phyloP scores from a whole-genome alignment of 2,888 invertebrate genomes.

The Cheilosia impressa region DNA sequence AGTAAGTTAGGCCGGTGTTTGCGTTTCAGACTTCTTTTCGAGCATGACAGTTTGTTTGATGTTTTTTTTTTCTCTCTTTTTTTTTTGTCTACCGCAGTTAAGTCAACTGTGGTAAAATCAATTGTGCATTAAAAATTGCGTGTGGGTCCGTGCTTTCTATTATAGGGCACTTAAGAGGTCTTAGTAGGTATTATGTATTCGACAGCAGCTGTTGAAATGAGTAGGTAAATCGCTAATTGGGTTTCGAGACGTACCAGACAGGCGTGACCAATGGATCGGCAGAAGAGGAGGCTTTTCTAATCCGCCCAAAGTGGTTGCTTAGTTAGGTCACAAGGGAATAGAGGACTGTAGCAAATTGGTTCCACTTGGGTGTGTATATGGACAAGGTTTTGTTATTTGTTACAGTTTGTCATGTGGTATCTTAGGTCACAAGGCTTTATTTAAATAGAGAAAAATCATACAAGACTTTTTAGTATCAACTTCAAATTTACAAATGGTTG shows the following conservation, averaged over 20 bases:
- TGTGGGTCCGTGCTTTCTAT: not conserved
- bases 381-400: not conserved
- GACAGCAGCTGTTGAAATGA: not conserved
- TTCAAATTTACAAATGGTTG: too few relatives aligned
- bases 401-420: not conserved
- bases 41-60: conserved; percentile 10
- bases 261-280: conserved; percentile 6
- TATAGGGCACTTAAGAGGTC: not conserved
- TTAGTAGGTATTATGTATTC: not conserved
- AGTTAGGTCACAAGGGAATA: conserved; percentile 24
- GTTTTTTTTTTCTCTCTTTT: not conserved
- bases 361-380: conserved; percentile 4
- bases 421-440: too few relatives aligned
- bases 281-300: not conserved
- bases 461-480: too few relatives aligned
- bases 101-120: conserved; percentile 49
- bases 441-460: too few relatives aligned
- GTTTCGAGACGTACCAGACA: not conserved
- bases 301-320: not conserved
- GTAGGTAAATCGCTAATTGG: conserved; percentile 5
- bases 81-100: conserved; percentile 12
- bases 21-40: conserved; percentile 15
- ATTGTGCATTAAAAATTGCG: conserved; percentile 51
- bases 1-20: conserved; percentile 40
- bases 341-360: conserved; percentile 31